phyloP scores from a whole-genome alignment of 2,888 invertebrate genomes.

The Spodoptera picta region DNA sequence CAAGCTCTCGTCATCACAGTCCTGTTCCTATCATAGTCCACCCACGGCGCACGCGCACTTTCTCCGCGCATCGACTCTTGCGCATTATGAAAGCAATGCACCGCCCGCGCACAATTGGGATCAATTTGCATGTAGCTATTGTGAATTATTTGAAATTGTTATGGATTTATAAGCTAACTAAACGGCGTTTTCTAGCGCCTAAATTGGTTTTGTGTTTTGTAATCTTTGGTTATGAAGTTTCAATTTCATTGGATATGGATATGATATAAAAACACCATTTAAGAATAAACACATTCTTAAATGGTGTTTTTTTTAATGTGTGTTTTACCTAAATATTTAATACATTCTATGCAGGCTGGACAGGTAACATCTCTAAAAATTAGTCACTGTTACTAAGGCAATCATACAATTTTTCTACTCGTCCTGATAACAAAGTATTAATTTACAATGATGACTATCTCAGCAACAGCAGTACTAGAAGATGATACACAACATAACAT shows the following conservation, averaged over 20 bases:
- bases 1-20: conserved; percentile 34
- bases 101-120: conserved; percentile 71
- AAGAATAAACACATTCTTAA: too few relatives aligned
- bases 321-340: too few relatives aligned
- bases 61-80: conserved; percentile 46
- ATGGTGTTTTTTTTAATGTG: too few relatives aligned
- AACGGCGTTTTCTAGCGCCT: conserved; percentile 32
- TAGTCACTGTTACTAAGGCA: too few relatives aligned
- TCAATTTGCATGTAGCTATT: conserved; percentile 65
- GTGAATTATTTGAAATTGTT: conserved; percentile 46
- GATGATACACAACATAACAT: too few relatives aligned
- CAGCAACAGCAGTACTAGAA: too few relatives aligned
- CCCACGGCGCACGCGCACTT: conserved; percentile 58
- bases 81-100: conserved; percentile 61
- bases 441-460: too few relatives aligned
- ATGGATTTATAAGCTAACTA: conserved; percentile 48
- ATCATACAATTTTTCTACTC: too few relatives aligned
- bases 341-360: too few relatives aligned
- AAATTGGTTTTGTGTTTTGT: conserved; percentile 25
- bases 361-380: too few relatives aligned
- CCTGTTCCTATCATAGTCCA: conserved; percentile 52
- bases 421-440: too few relatives aligned
- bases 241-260: neutral
- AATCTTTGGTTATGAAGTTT: conserved; percentile 8
- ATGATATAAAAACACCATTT: too few relatives aligned